Base-by-base conservation (phyloP, 2,797 vertebrate genomes). In the Danio jaintianensis region DNA sequence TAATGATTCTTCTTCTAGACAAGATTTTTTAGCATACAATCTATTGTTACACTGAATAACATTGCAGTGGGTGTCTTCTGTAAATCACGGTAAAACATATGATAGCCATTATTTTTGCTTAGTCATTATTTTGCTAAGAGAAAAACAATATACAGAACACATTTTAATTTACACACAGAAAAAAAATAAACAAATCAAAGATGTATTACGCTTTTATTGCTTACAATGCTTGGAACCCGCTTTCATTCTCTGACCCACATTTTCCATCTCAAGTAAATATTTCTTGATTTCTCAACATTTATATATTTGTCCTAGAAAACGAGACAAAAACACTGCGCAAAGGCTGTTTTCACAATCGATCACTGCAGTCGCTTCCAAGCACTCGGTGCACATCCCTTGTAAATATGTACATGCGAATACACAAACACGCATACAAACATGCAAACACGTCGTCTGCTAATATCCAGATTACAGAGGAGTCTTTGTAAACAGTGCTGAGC, bases 321-420 rank as follows among this genome's bases (percentile, higher is more conserved):
- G 29, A 29, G 29, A 68, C 10, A 53, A 52, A 52, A 38, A 69
- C 12, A 52, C 29, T 52, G 52, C 3, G 7, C 47, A 52, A 69
- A 52, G n/a, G 18, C 8, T 22, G 18, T 58, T 58, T 58, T 29
- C 11, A 61, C n/a, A 10, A 61, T 72, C 70, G 7, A 58, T 72
- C 20, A 43, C 55, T 48, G 71, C 71, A 10, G n/a, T 43, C 3
- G 40, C 62, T 43, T 64, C n/a, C 40, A 70, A 53, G 36, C 67
- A 67, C 68, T 53, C 2, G 48, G 16, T 53, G 48, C 68, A 38
- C 52, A 56, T 76, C 48, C 40, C 38, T 66, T 52, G 29, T 67
- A 47, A 67, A 55, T 45, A 45, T 66, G 52, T 77, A 56, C 40
- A 67, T 47, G 62, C 58, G 22, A 70, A 70, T 70, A 42, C 68